Evolutionary conservation across 1,140 invertebrate species (phyloP).

Genomic region (Dendroctonus ponderosae): DNA sequence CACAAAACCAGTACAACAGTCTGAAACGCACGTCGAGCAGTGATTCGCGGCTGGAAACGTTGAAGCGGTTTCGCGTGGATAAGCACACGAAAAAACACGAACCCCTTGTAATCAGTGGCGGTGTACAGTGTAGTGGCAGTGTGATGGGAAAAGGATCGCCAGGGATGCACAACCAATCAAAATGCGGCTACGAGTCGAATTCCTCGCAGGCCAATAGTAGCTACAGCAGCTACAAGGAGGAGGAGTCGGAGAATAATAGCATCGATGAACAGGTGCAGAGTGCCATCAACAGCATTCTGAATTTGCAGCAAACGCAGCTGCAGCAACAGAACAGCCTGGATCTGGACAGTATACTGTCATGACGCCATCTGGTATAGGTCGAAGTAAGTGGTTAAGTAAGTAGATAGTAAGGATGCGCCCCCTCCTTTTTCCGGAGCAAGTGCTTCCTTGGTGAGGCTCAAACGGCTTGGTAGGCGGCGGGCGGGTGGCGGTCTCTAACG

Average conservation of each 20-base stretch:
- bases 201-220: conserved; percentile 31
- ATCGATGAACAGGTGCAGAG: conserved; percentile 75
- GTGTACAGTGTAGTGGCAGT: conserved; percentile 23
- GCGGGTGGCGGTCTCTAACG: too few relatives aligned
- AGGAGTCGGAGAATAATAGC: conserved; percentile 55
- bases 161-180: background rate
- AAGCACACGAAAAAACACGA: conserved; percentile 45
- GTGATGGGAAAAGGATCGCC: conserved; percentile 7
- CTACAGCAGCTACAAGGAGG: conserved; percentile 37
- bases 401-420: too few relatives aligned
- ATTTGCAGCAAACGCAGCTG: conserved; percentile 57
- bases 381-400: too few relatives aligned
- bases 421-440: too few relatives aligned
- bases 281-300: conserved; percentile 75
- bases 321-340: conserved; percentile 36
- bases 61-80: conserved; percentile 50
- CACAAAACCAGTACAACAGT: conserved; percentile 10
- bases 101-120: conserved; percentile 36
- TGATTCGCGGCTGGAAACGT: conserved; percentile 45
- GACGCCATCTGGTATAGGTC: conserved; percentile 44
- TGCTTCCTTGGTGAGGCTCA: too few relatives aligned
- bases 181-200: conserved; percentile 32
- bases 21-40: conserved; percentile 43
- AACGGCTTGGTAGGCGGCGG: too few relatives aligned
- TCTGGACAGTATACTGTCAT: conserved; percentile 51